Percentiles rank a stretch among this genome's conserved stretches.
phyloP scores from a whole-genome alignment of 2,113 vertebrate genomes.

The Pterocles orientalis region DNA sequence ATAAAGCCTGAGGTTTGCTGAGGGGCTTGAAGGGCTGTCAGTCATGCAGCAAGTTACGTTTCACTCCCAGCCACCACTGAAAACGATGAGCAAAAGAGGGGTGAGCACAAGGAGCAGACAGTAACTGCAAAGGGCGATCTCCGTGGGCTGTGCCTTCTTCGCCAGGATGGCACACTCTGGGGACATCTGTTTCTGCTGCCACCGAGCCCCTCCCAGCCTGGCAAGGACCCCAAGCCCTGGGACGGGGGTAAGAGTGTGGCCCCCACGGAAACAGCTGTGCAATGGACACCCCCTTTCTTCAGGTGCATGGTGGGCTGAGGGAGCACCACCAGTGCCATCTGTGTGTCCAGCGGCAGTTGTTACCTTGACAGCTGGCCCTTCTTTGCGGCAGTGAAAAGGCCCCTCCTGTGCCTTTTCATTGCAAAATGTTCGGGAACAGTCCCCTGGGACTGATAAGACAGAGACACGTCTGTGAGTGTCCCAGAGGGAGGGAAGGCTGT shows the following conservation, averaged over 20 bases:
- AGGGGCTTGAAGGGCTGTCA: constrained; percentile 78
- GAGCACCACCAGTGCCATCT: constrained; percentile 76
- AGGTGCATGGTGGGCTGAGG: constrained; percentile 31
- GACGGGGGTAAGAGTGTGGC: background rate
- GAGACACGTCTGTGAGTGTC: constrained; percentile 75
- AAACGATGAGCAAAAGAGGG: constrained; percentile 40
- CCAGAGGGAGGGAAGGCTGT: constrained; percentile 60
- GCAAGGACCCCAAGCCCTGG: background rate
- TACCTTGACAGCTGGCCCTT: constrained; percentile 77
- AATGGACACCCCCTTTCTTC: constrained; percentile 3
- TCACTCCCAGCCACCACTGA: constrained; percentile 61
- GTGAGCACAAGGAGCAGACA: constrained; percentile 46
- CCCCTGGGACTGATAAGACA: constrained; percentile 74
- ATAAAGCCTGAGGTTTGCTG: constrained; percentile 61
- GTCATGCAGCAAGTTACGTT: constrained; percentile 74
- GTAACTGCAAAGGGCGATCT: background rate
- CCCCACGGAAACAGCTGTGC: constrained; percentile 32
- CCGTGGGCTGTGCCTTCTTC: background rate
- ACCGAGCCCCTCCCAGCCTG: background rate
- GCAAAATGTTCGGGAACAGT: constrained; percentile 60
- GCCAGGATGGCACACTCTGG: background rate
- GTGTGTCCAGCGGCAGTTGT: constrained; percentile 30
- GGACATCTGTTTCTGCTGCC: background rate
- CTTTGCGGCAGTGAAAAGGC: background rate
- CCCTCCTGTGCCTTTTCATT: constrained; percentile 49